Base-by-base conservation (phyloP, 2,797 vertebrate genomes). In the Cirrhinus molitorella region DNA sequence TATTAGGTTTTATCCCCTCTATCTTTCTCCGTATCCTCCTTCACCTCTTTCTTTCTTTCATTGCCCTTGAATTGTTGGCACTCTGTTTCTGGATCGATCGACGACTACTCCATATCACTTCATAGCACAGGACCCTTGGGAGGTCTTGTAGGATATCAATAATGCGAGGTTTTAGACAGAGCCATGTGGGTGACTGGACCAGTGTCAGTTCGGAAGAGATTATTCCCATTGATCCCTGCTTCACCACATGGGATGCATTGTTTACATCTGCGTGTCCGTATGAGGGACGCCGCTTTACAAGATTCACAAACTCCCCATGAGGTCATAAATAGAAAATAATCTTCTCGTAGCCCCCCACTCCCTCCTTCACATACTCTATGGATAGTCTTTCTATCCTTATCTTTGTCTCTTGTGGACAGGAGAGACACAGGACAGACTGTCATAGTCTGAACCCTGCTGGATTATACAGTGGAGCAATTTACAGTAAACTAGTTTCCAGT, bases 371-470 rank as follows among this genome's bases (percentile, higher is more conserved):
- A 14, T 55, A 73, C 70, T 63, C 31, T 57, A 3, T 89, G 98
- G 96, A 96, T 87, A 97, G 97, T 89, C 98, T 98, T 91, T 97
- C 97, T 0, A 97, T 98, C 59, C 17, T n/a, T 28, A 63, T 75
- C 45, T 51, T 34, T 63, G 40, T 63, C 28, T 73, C n/a, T 57
- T 57, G 55, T 61, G 16, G 43, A 49, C 61, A 49, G 59, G 5
- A 8, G 61, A 61, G 37, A 65, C n/a, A 63, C 10, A 31, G 16
- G 25, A 31, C 40, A 31, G 28, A 72, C 45, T 25, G 31, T 17
- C 28, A 31, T 43, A 65, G 31, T 75, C 19, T 23, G 53, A 37
- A 55, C 49, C 31, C 55, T 61, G 14, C 14, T 61, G 74, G 17
- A 63, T 49, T 55, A 71, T 8, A 0, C 53, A 25, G 21, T 53